A percentile compares a stretch with the other conserved stretches of the same genome.
Evolutionary conservation across 2,797 vertebrate species (phyloP).

Genomic region (Lepus townsendii): DNA sequence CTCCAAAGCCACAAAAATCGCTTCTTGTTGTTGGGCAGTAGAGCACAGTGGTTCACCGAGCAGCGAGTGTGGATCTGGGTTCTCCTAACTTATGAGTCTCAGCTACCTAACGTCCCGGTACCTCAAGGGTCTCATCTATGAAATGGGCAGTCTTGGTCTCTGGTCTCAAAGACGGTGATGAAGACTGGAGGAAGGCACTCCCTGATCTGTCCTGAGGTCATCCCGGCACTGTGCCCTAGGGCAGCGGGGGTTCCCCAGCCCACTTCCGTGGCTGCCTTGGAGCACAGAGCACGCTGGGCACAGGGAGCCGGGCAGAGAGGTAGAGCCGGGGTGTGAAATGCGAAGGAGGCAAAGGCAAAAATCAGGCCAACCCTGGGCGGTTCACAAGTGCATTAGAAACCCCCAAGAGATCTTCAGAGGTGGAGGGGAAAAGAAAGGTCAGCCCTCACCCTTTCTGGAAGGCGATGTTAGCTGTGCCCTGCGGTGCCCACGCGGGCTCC

Average conservation of each 20-base stretch:
- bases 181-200: background rate
- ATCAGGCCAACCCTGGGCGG: background rate
- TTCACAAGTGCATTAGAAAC: background rate
- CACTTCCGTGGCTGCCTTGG: background rate
- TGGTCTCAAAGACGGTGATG: background rate
- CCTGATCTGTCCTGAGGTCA: background rate
- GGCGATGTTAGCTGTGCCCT: background rate
- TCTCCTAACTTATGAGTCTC: background rate
- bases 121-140: background rate
- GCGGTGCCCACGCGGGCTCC: background rate
- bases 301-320: background rate
- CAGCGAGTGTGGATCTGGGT: background rate
- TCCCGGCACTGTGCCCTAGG: background rate
- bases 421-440: background rate
- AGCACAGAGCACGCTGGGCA: background rate
- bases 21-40: background rate
- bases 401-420: background rate
- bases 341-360: background rate
- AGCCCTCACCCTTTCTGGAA: background rate
- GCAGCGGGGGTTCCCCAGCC: background rate
- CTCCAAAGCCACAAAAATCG: background rate
- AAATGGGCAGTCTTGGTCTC: background rate
- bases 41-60: background rate
- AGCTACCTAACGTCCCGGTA: background rate
- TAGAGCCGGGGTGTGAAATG: background rate